Evolutionary conservation across 2,888 invertebrate genomes (phyloP).

Genomic region (Caenorhabditis angaria): DNA sequence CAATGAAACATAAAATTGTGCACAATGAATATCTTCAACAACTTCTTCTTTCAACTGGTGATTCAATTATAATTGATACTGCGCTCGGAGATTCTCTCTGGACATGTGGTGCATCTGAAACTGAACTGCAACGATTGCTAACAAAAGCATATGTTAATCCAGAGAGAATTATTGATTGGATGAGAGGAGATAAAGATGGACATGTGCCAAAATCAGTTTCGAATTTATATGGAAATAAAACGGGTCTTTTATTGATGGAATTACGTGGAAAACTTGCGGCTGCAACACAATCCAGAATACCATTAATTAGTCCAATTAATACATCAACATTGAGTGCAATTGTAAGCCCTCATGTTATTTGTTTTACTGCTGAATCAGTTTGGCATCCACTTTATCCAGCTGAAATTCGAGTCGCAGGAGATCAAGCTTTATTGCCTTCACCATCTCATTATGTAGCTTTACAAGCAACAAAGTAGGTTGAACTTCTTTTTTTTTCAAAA

Average conservation of each 20-base stretch:
- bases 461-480: constrained; percentile 58
- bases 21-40: constrained; percentile 67
- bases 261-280: constrained; percentile 59
- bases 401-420: constrained; percentile 50
- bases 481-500: constrained; percentile 7
- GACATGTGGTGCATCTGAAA: constrained; percentile 64
- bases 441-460: constrained; percentile 66
- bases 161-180: constrained; percentile 61
- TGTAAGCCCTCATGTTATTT: constrained; percentile 66
- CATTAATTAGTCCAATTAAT: constrained; percentile 55
- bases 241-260: constrained; percentile 69
- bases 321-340: constrained; percentile 39
- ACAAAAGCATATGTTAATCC: constrained; percentile 65
- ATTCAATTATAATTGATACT: constrained; percentile 66
- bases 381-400: constrained; percentile 71
- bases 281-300: constrained; percentile 53
- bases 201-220: constrained; percentile 36
- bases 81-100: constrained; percentile 62
- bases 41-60: constrained; percentile 68
- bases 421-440: constrained; percentile 51
- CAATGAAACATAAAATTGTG: constrained; percentile 70
- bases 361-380: constrained; percentile 70
- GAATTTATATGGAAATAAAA: constrained; percentile 66
- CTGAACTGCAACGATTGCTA: constrained; percentile 67
- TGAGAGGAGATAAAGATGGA: constrained; percentile 45